These are phyloP conservation scores for Heterocephalus glaber DNA, from an alignment of 2,113 vertebrate genomes.

Conservation along the genomic window DNA sequence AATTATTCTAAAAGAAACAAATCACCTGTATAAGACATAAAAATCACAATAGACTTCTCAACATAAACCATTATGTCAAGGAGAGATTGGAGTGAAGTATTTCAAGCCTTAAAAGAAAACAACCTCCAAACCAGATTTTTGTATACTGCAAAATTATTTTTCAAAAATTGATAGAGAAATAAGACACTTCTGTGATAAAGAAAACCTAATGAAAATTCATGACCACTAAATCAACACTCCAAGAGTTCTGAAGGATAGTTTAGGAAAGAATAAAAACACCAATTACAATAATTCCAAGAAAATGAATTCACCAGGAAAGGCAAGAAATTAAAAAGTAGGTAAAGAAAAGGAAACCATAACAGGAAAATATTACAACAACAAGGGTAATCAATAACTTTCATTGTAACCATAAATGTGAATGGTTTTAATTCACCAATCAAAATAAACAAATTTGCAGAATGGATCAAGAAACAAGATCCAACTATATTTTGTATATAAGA, in stretches of 20 bases:
- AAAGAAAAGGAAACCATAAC: background rate
- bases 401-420: background rate
- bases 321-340: background rate
- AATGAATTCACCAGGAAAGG: background rate
- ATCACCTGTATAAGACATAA: background rate
- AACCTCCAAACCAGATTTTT: background rate
- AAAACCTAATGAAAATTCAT: background rate
- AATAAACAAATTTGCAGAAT: background rate
- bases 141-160: background rate
- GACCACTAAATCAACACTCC: background rate
- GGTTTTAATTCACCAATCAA: background rate
- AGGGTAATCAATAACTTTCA: background rate
- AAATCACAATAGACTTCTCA: background rate
- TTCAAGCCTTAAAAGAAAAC: background rate
- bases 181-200: background rate
- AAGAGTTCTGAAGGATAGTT: background rate
- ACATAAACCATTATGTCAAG: background rate
- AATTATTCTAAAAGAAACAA: background rate
- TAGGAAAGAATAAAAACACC: background rate
- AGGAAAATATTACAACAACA: background rate
- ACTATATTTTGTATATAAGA: background rate
- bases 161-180: background rate
- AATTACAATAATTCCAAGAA: background rate
- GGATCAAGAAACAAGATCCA: background rate
- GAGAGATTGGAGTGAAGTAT: background rate